Conservation (phyloP, 2,797 vertebrate species). For the Argentina silus region DNA sequence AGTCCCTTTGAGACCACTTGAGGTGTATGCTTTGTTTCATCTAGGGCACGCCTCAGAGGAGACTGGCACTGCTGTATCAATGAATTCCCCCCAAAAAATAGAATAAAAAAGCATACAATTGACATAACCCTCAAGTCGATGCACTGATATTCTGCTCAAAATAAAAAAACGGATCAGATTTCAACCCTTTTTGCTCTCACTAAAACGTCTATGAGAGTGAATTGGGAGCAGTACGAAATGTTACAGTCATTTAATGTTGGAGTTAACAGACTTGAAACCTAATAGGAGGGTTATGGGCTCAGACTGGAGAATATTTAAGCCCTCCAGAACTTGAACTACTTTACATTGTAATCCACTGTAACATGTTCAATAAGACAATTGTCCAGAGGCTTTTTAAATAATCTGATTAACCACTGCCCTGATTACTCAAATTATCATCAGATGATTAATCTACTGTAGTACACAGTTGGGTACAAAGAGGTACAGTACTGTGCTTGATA, state of each 20-base stretch:
- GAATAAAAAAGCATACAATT: conserved; percentile 26
- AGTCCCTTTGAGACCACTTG: conserved; percentile 72
- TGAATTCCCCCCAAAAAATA: conserved; percentile 60
- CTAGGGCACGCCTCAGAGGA: conserved; percentile 73
- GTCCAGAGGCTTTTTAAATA: conserved; percentile 50
- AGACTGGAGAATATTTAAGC: conserved; percentile 28
- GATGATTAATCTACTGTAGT: conserved; percentile 63
- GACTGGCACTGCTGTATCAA: conserved; percentile 55
- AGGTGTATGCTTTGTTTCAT: conserved; percentile 78
- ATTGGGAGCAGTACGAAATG: not conserved
- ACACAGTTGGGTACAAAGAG: conserved; percentile 63
- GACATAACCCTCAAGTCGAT: conserved; percentile 33
- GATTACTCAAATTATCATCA: conserved; percentile 68
- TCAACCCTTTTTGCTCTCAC: not conserved
- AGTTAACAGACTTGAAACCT: conserved; percentile 18
- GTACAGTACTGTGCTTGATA: conserved; percentile 45
- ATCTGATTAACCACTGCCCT: conserved; percentile 71
- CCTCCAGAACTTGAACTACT: conserved; percentile 9
- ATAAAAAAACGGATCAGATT: not conserved
- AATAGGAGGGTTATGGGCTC: conserved; percentile 31
- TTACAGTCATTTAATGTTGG: conserved; percentile 12
- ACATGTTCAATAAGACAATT: conserved; percentile 55
- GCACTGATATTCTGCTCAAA: conserved; percentile 7
- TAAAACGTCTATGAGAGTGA: not conserved
- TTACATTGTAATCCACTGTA: conserved; percentile 45